A percentile compares a stretch with the other conserved stretches of the same genome.
These are phyloP conservation scores for Drosophila mayri DNA, from an alignment of 1,140 invertebrate genomes.

Conservation along the genomic window DNA sequence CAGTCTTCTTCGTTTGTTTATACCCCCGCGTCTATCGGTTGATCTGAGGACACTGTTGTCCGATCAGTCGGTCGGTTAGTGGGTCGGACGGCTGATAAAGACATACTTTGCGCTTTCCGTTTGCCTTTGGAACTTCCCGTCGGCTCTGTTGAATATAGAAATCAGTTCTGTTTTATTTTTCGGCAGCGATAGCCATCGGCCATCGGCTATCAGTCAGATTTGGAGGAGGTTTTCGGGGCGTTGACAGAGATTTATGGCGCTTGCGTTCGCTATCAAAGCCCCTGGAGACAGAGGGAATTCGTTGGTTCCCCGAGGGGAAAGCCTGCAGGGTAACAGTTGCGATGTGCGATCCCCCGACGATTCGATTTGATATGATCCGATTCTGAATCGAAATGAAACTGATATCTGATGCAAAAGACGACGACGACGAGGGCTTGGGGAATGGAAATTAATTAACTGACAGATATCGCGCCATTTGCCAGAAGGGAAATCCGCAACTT, in stretches of 20 bases:
- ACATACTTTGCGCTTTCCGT: slow-evolving; percentile 15
- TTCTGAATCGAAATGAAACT: slow-evolving; percentile 45
- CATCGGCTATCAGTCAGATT: slow-evolving; percentile 28
- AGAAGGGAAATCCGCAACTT: slow-evolving; percentile 36
- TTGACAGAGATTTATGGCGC: slow-evolving; percentile 77
- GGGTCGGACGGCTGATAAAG: slow-evolving; percentile 25
- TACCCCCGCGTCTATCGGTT: slow-evolving; percentile 9
- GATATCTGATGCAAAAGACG: slow-evolving; percentile 54
- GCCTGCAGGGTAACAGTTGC: slow-evolving; percentile 13
- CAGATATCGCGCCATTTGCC: slow-evolving; percentile 40
- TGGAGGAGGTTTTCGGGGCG: slow-evolving; percentile 27
- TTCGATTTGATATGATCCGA: slow-evolving; percentile 21
- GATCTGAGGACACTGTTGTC: slow-evolving; percentile 20
- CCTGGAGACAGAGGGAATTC: slow-evolving; percentile 29
- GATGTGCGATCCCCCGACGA: slow-evolving; percentile 26
- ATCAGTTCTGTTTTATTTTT: slow-evolving; percentile 41
- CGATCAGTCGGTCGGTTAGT: slow-evolving; percentile 45
- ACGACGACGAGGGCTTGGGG: slow-evolving; percentile 7
- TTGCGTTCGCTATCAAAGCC: slow-evolving; percentile 33
- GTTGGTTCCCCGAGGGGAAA: slow-evolving; percentile 13
- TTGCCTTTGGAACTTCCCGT: slow-evolving; percentile 36
- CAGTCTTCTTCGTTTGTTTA: slow-evolving; percentile 7
- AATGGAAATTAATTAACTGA: slow-evolving; percentile 77
- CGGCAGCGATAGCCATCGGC: slow-evolving; percentile 36
- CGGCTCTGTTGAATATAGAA: slow-evolving; percentile 24